A percentile compares a stretch with the other conserved stretches of the same genome.
Conservation (phyloP, 2,888 invertebrate genomes). For the Pristionchus maxplancki region DNA sequence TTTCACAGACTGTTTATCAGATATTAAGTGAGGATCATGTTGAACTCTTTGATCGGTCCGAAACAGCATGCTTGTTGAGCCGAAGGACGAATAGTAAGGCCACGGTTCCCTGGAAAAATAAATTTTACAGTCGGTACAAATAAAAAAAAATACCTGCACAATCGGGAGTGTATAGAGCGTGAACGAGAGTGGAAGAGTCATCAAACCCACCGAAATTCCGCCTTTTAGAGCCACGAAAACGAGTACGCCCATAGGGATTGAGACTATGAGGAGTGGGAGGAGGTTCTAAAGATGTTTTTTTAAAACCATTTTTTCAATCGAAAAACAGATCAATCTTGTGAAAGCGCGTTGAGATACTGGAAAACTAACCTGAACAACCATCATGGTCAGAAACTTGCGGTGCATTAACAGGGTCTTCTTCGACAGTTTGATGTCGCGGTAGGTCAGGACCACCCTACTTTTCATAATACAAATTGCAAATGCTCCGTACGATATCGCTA, state of each 20-base stretch:
- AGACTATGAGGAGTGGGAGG: background rate
- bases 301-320: background rate
- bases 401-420: background rate
- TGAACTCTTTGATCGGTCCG: background rate
- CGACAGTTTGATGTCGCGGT: background rate
- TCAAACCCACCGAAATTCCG: background rate
- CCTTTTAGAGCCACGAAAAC: background rate
- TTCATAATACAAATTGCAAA: background rate
- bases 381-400: no score
- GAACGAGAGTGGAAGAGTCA: background rate
- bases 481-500: background rate
- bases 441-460: background rate
- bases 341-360: no score
- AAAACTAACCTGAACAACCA: background rate
- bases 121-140: no score
- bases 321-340: no score
- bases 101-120: background rate
- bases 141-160: background rate
- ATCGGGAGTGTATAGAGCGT: background rate
- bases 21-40: no score
- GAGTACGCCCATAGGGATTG: background rate
- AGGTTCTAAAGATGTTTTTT: background rate
- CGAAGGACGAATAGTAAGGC: background rate
- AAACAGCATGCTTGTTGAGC: background rate
- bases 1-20: no score